Evolutionary conservation across 2,797 vertebrate genomes (phyloP).

Genomic region (Neosalanx taihuensis): DNA sequence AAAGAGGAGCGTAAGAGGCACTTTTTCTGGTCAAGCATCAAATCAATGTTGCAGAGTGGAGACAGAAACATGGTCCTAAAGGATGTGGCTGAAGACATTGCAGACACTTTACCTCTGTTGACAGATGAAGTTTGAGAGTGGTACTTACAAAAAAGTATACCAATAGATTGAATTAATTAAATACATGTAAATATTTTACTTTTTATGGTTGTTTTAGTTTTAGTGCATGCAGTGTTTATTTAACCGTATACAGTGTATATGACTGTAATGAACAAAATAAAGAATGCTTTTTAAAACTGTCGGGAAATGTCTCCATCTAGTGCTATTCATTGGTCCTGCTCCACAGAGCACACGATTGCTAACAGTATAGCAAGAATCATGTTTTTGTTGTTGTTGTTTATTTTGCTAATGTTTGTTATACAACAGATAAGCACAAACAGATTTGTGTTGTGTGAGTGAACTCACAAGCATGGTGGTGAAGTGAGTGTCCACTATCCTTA

Average conservation of each 20-base stretch:
- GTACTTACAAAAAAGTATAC: neutral
- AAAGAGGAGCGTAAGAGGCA: constrained; percentile 75
- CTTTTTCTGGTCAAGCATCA: constrained; percentile 80
- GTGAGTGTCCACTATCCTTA: neutral
- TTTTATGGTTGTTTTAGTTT: neutral
- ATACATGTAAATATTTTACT: neutral
- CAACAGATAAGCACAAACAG: too few species aligned
- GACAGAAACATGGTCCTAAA: constrained; percentile 51
- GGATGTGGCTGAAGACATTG: constrained; percentile 41
- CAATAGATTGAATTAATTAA: neutral
- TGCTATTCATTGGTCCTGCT: constrained; percentile 27
- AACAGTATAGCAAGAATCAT: neutral
- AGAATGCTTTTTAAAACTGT: neutral
- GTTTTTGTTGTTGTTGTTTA: neutral
- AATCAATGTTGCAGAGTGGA: constrained; percentile 51
- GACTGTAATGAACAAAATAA: neutral
- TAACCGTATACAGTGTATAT: neutral
- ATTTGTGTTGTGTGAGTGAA: too few species aligned
- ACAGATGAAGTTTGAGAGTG: constrained; percentile 2
- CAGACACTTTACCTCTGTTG: constrained; percentile 45
- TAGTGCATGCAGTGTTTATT: neutral
- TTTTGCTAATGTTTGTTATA: neutral
- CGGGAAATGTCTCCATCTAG: constrained; percentile 49
- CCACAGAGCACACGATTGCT: neutral
- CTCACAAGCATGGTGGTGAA: too few species aligned